Conservation (phyloP, 53 echinoderm and acorn worm genomes). For the Apostichopus leukothele region DNA sequence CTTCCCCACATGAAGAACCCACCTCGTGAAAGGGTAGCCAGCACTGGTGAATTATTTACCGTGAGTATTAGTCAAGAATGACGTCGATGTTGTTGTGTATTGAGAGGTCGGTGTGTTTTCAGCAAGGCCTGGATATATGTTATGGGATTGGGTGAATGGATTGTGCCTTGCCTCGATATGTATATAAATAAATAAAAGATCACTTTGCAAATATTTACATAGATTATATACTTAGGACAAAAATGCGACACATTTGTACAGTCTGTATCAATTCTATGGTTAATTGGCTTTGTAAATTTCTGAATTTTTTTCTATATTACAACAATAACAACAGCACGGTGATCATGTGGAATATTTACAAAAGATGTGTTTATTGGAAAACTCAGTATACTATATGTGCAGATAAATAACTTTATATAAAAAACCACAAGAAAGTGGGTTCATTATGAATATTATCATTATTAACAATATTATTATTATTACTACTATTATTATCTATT, state of each 20-base stretch:
- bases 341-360: not conserved
- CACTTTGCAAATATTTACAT: slow-evolving; percentile 14
- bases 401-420: not conserved
- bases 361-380: not conserved
- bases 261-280: not conserved
- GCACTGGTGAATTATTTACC: no score
- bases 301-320: not conserved
- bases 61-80: no score
- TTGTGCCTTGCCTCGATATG: not conserved
- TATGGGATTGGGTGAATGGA: not conserved
- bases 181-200: not conserved
- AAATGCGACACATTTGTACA: slow-evolving; percentile 9
- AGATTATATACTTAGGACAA: not conserved
- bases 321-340: not conserved
- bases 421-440: not conserved
- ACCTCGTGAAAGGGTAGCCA: no score
- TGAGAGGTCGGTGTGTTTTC: no score
- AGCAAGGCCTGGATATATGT: not conserved
- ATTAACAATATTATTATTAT: not conserved
- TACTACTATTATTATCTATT: no score
- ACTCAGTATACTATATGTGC: not conserved
- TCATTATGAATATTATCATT: not conserved
- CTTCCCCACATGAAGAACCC: no score
- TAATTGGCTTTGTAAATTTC: slow-evolving; percentile 7
- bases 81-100: no score